Evolutionary conservation across 2,797 vertebrate genomes (phyloP).

Genomic region (Rhinatrema bivittatum): DNA sequence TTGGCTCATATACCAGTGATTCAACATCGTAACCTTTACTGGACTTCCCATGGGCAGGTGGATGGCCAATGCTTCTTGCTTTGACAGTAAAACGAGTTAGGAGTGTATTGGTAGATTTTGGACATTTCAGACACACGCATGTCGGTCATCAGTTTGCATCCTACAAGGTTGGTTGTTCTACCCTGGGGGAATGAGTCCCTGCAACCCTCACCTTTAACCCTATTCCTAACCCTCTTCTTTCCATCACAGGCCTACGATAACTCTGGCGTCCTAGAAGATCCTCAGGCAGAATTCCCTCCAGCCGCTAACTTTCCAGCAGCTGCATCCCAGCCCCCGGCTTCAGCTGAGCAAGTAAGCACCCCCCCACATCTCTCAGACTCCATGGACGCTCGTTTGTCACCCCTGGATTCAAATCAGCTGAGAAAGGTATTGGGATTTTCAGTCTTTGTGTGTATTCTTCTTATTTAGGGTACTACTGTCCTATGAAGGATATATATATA

Average conservation of each 20-base stretch:
- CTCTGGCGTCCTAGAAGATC: conserved; percentile 33
- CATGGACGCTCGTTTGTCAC: conserved; percentile 29
- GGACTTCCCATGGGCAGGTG: too few species aligned
- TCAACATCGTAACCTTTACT: too few species aligned
- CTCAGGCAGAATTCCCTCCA: conserved; percentile 36
- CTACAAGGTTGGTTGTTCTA: too few species aligned
- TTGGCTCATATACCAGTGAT: too few species aligned
- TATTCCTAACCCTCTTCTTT: conserved; percentile 13
- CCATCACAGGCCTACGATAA: conserved; percentile 46
- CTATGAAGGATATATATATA: background rate
- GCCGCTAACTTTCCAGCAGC: conserved; percentile 26
- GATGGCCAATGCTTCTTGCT: too few species aligned
- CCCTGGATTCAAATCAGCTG: conserved; percentile 37
- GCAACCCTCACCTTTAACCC: too few species aligned
- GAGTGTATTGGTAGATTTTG: too few species aligned
- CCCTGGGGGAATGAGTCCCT: too few species aligned
- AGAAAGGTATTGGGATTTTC: conserved; percentile 53
- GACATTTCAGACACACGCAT: too few species aligned
- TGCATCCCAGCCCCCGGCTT: conserved; percentile 24
- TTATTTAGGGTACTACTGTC: background rate
- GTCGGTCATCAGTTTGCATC: too few species aligned
- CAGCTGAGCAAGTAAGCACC: conserved; percentile 39
- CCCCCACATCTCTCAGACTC: conserved; percentile 29
- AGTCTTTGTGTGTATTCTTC: too few species aligned
- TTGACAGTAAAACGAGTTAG: too few species aligned